These are phyloP conservation scores for Turnix velox DNA, from an alignment of 2,113 vertebrate genomes.

Conservation along the genomic window DNA sequence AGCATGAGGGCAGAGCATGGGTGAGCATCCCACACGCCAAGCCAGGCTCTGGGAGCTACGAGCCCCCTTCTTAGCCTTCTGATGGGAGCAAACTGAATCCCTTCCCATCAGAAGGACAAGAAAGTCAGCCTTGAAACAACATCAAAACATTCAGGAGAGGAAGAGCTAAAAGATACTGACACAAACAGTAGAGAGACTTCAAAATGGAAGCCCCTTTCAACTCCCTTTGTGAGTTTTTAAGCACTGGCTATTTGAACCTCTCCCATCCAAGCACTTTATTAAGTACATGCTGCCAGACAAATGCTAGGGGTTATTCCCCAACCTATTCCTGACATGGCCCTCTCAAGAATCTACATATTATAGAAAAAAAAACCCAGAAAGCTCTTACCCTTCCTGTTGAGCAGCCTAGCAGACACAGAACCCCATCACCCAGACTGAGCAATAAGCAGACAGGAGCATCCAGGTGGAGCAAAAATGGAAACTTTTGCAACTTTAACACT, in stretches of 20 bases:
- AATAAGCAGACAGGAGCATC: not conserved
- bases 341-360: not conserved
- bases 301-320: not conserved
- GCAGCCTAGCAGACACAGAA: not conserved
- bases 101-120: not conserved
- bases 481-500: constrained; percentile 28
- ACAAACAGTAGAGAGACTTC: not conserved
- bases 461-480: constrained; percentile 40
- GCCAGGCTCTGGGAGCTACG: fast-evolving
- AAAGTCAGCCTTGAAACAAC: not conserved
- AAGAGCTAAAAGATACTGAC: not conserved
- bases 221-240: not conserved
- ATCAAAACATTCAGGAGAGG: not conserved
- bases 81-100: not conserved
- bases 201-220: not conserved
- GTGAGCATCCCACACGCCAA: fast-evolving
- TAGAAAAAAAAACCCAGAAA: not conserved
- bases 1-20: not conserved
- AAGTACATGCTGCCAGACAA: not conserved
- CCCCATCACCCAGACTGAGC: not conserved
- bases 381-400: not conserved
- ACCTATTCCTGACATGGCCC: not conserved
- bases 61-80: not conserved
- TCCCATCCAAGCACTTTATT: not conserved
- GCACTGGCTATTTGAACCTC: not conserved